Evolutionary conservation across 1,140 invertebrate genomes (phyloP).

Genomic region (Pseudomyrmex cubaensis): DNA sequence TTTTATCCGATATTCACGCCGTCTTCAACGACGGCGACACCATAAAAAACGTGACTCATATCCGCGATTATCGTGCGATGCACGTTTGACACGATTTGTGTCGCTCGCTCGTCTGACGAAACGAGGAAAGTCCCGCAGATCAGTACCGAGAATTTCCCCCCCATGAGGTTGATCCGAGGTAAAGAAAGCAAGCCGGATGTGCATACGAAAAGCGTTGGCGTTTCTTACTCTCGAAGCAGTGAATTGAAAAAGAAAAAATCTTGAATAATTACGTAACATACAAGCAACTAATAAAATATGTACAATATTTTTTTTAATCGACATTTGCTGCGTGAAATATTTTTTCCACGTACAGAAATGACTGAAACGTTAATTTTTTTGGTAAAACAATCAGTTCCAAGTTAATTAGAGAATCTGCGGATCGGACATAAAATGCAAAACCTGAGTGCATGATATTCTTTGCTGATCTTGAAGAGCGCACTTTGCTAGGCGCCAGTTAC

Average conservation of each 20-base stretch:
- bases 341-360: too few relatives aligned
- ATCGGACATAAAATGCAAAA: neutral
- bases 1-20: neutral
- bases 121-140: slow-evolving; percentile 69
- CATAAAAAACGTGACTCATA: slow-evolving; percentile 60
- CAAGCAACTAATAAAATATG: too few relatives aligned
- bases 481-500: slow-evolving; percentile 33
- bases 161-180: slow-evolving; percentile 9
- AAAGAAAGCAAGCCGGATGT: slow-evolving; percentile 55
- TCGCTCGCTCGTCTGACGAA: slow-evolving; percentile 58
- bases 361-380: neutral
- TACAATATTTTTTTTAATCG: too few relatives aligned
- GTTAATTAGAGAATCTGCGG: neutral
- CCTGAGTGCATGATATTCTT: slow-evolving; percentile 6
- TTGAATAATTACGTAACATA: too few relatives aligned
- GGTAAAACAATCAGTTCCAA: neutral
- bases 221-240: neutral
- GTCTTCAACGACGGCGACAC: neutral
- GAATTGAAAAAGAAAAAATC: too few relatives aligned
- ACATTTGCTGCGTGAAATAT: too few relatives aligned
- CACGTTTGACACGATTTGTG: slow-evolving; percentile 70
- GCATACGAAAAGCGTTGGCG: slow-evolving; percentile 14
- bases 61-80: slow-evolving; percentile 65
- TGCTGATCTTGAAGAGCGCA: slow-evolving; percentile 27
- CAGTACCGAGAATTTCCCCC: slow-evolving; percentile 64